phyloP scores from a whole-genome alignment of 2,888 invertebrate species.

The Coelopa pilipes region DNA sequence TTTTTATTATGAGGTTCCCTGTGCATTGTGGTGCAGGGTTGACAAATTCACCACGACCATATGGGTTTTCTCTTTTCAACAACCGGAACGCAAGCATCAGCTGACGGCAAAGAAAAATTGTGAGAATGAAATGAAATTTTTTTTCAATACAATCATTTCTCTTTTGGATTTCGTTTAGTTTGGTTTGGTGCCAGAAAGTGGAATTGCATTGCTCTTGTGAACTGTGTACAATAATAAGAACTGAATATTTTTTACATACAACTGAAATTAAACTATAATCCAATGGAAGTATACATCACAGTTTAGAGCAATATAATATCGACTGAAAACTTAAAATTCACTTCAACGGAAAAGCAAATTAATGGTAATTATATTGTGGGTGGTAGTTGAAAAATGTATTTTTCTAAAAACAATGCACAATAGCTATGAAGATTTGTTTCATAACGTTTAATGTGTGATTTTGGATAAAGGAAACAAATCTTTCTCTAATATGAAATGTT shows the following conservation, averaged over 20 bases:
- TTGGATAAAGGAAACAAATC: too few relatives aligned
- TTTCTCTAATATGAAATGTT: too few relatives aligned
- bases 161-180: conserved; percentile 30
- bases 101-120: conserved; percentile 10
- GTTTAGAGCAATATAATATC: background rate
- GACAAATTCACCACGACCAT: background rate
- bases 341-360: conserved; percentile 2
- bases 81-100: conserved; percentile 7
- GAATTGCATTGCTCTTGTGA: conserved; percentile 3
- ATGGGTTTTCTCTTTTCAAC: background rate
- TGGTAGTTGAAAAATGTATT: background rate
- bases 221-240: background rate
- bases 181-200: background rate
- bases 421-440: too few relatives aligned
- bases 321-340: background rate
- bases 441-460: too few relatives aligned
- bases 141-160: conserved; percentile 29
- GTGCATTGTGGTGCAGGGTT: background rate
- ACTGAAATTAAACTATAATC: background rate
- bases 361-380: conserved; percentile 13
- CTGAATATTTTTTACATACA: background rate
- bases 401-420: too few relatives aligned
- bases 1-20: background rate
- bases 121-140: conserved; percentile 18
- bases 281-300: background rate